These are phyloP conservation scores for Drosophila seclusa DNA, from an alignment of 2,888 invertebrate species.

Conservation along the genomic window DNA sequence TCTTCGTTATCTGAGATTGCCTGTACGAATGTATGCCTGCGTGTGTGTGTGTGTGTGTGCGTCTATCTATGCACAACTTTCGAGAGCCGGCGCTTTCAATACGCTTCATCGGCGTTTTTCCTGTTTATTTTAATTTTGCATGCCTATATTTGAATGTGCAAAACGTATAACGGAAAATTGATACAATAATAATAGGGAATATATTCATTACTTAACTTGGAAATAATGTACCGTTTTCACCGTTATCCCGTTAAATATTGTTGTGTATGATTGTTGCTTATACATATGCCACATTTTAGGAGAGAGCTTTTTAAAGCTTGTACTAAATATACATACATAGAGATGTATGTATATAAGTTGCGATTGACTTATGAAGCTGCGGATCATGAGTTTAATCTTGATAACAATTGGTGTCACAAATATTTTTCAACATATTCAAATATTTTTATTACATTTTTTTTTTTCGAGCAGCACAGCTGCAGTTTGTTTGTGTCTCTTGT, in stretches of 20 bases:
- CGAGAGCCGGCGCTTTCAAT: background rate
- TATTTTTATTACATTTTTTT: background rate
- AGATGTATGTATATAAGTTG: background rate
- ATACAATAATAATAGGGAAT: background rate
- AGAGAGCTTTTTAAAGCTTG: background rate
- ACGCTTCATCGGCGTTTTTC: background rate
- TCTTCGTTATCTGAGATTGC: background rate
- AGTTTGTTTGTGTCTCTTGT: background rate
- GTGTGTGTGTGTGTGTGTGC: background rate
- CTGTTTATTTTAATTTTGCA: rapidly evolving
- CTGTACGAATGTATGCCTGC: background rate
- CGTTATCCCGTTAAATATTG: background rate
- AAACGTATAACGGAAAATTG: background rate
- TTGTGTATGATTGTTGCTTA: background rate
- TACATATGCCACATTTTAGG: background rate
- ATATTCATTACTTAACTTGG: background rate
- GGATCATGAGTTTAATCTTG: background rate
- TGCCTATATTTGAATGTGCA: background rate
- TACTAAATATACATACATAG: background rate
- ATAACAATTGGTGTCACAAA: background rate
- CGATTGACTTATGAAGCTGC: background rate
- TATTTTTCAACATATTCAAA: background rate
- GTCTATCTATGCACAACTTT: background rate
- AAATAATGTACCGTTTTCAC: background rate
- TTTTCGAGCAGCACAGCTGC: background rate